Conservation (phyloP, 2,888 invertebrate species). For the Notodonta dromedarius region DNA sequence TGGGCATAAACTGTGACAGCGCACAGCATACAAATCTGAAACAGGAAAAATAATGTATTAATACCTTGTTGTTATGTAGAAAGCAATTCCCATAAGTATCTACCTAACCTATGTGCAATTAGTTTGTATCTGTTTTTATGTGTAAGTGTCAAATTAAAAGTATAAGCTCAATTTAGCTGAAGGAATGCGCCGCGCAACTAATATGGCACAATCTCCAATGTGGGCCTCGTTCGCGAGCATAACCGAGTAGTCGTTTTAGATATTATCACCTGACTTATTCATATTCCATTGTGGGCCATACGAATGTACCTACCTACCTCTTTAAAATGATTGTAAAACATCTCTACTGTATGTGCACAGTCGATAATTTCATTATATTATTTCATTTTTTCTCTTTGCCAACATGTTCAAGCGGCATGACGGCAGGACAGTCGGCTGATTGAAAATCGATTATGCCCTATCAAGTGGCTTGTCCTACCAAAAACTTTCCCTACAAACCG, state of each 20-base stretch:
- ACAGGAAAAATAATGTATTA: constrained; percentile 25
- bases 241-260: constrained; percentile 42
- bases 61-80: neutral
- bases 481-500: no score
- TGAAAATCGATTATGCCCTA: no score
- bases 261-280: constrained; percentile 43
- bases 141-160: no score
- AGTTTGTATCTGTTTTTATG: neutral
- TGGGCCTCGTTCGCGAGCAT: constrained; percentile 56
- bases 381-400: no score
- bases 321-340: constrained; percentile 19
- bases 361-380: no score
- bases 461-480: no score
- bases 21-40: constrained; percentile 81
- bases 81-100: neutral
- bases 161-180: no score
- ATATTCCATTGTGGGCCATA: constrained; percentile 38
- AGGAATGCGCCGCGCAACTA: constrained; percentile 48
- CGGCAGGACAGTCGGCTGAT: no score
- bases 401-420: no score
- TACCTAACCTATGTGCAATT: neutral
- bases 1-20: constrained; percentile 81
- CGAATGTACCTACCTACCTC: constrained; percentile 7
- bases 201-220: constrained; percentile 65
- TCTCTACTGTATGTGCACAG: no score